These are phyloP conservation scores for Actinernus sp. DNA, from an alignment of 92 coral and sea anemone species.

Conservation along the genomic window DNA sequence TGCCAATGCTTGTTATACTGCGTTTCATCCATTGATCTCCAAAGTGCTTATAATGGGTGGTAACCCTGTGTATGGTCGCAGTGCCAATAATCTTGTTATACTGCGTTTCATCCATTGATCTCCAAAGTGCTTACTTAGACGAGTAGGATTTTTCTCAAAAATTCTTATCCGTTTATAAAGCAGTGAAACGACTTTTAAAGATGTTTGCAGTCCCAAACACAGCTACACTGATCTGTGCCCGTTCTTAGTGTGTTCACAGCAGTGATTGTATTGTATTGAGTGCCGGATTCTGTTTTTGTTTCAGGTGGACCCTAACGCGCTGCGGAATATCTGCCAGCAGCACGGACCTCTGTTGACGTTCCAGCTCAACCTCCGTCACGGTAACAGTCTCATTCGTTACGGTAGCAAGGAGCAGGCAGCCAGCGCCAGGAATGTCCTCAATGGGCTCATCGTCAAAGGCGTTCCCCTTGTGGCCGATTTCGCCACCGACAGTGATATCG, in stretches of 20 bases:
- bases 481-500: constrained; percentile 96
- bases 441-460: constrained; percentile 75
- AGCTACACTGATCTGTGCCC: neutral
- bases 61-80: too few species aligned
- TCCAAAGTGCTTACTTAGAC: too few species aligned
- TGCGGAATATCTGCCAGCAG: constrained; percentile 91
- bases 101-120: too few species aligned
- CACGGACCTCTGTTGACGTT: constrained; percentile 94
- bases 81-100: too few species aligned
- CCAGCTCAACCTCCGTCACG: constrained; percentile 92
- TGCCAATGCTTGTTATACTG: too few species aligned
- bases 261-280: neutral
- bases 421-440: constrained; percentile 77
- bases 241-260: neutral
- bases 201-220: too few species aligned
- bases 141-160: too few species aligned
- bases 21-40: too few species aligned
- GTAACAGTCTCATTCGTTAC: constrained; percentile 97
- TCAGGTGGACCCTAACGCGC: constrained; percentile 85
- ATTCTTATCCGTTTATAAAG: neutral
- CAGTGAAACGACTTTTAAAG: neutral
- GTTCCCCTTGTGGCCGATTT: constrained; percentile 86
- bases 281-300: neutral
- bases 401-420: constrained; percentile 97
- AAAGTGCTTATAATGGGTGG: too few species aligned